Conservation (phyloP, 1,140 invertebrate genomes). For the Drosophila arawakana region DNA sequence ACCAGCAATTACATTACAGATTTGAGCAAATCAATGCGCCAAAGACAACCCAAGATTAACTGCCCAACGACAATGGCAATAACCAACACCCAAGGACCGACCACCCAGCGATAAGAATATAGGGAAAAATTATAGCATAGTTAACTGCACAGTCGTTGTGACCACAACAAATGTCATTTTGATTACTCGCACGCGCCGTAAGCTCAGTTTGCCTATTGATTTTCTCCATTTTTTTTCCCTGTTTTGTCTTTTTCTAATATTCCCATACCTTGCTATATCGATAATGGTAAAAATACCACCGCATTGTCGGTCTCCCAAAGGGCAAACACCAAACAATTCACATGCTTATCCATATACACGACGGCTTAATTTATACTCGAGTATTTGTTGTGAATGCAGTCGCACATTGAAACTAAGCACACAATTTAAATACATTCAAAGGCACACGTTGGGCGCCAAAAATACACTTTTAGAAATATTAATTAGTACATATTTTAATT, state of each 20-base stretch:
- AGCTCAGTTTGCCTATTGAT: slow-evolving; percentile 41
- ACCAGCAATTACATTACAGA: slow-evolving; percentile 41
- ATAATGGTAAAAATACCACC: slow-evolving; percentile 24
- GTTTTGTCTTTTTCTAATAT: slow-evolving; percentile 45
- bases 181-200: slow-evolving; percentile 46
- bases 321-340: background rate
- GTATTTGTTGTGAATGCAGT: slow-evolving; percentile 11
- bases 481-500: too few species aligned
- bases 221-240: slow-evolving; percentile 2
- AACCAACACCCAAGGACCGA: background rate
- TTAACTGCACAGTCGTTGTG: slow-evolving; percentile 36
- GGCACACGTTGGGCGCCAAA: too few species aligned
- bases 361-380: slow-evolving; percentile 8
- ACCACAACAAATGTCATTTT: slow-evolving; percentile 49
- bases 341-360: background rate
- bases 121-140: slow-evolving; percentile 41
- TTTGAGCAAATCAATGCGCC: slow-evolving; percentile 39
- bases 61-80: background rate
- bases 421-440: background rate
- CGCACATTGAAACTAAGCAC: background rate
- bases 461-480: too few species aligned
- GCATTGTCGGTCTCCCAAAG: background rate
- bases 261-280: slow-evolving; percentile 28
- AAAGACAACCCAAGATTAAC: background rate
- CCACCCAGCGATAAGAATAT: slow-evolving; percentile 2